Conservation (phyloP, 1,140 invertebrate genomes). For the Drosophila parabipectinata region DNA sequence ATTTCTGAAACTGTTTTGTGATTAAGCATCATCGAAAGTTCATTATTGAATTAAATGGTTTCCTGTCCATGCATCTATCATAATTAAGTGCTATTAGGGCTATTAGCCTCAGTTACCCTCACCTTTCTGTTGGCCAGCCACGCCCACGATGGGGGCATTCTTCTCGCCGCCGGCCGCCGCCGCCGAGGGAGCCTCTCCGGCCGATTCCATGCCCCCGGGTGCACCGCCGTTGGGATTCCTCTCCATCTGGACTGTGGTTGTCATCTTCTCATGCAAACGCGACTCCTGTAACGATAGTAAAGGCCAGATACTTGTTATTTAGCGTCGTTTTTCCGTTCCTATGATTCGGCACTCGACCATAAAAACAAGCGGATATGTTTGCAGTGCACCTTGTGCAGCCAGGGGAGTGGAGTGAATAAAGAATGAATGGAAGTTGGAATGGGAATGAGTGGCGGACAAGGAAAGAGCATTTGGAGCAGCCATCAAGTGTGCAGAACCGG, state of each 20-base stretch:
- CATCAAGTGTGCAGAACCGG: constrained; percentile 40
- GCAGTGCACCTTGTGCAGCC: constrained; percentile 31
- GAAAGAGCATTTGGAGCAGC: constrained; percentile 23
- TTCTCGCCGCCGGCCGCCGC: constrained; percentile 25
- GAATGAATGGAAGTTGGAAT: not conserved
- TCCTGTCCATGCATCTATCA: not conserved
- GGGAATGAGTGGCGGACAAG: constrained; percentile 10
- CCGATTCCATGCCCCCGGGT: constrained; percentile 5
- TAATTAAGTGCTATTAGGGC: constrained; percentile 15
- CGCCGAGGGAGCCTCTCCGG: constrained; percentile 15
- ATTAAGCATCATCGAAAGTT: not conserved
- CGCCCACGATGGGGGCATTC: constrained; percentile 23
- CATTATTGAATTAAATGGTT: constrained; percentile 1
- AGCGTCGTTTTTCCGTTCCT: constrained; percentile 35
- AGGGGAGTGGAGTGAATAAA: constrained; percentile 9
- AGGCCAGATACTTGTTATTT: constrained; percentile 39
- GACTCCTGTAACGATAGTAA: constrained; percentile 29
- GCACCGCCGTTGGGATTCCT: constrained; percentile 52
- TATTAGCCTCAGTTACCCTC: constrained; percentile 8
- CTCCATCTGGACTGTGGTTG: constrained; percentile 64
- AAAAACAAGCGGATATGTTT: constrained; percentile 45
- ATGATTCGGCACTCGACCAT: constrained; percentile 57
- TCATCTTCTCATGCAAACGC: constrained; percentile 49
- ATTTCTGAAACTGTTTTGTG: too few relatives aligned
- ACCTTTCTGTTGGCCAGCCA: constrained; percentile 55